Evolutionary conservation across 2,113 vertebrate species (phyloP).

Genomic region (Cynopterus brachyotis): DNA sequence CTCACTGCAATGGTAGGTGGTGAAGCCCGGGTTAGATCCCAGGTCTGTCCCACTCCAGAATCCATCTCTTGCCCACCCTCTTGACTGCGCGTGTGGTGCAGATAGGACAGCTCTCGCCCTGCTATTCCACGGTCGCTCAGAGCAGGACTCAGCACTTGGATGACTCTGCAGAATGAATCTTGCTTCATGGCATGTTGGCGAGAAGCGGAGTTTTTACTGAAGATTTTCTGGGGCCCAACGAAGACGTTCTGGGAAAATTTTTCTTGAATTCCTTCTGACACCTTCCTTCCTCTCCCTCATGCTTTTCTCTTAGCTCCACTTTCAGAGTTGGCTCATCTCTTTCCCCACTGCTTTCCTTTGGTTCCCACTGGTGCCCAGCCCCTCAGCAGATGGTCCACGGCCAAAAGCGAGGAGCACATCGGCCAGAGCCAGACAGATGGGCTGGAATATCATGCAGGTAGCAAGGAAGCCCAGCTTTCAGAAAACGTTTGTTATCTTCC

Average conservation of each 20-base stretch:
- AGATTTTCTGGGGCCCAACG: background rate
- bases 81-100: background rate
- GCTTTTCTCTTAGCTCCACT: background rate
- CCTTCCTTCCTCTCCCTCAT: background rate
- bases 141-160: background rate
- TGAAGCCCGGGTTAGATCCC: background rate
- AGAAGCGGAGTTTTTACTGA: background rate
- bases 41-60: background rate
- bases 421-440: background rate
- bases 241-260: background rate
- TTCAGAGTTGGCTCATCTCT: background rate
- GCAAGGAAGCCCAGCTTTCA: background rate
- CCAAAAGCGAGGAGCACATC: background rate
- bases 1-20: background rate
- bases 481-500: background rate
- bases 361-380: background rate
- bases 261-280: background rate
- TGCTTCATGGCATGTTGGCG: background rate
- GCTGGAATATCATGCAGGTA: background rate
- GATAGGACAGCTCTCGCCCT: background rate
- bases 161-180: background rate
- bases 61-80: background rate
- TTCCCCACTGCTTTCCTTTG: background rate
- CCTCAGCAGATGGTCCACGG: background rate
- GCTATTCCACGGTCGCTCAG: background rate